Evolutionary conservation across 2,888 invertebrate genomes (phyloP).

Genomic region (Flexamia atlantica): DNA sequence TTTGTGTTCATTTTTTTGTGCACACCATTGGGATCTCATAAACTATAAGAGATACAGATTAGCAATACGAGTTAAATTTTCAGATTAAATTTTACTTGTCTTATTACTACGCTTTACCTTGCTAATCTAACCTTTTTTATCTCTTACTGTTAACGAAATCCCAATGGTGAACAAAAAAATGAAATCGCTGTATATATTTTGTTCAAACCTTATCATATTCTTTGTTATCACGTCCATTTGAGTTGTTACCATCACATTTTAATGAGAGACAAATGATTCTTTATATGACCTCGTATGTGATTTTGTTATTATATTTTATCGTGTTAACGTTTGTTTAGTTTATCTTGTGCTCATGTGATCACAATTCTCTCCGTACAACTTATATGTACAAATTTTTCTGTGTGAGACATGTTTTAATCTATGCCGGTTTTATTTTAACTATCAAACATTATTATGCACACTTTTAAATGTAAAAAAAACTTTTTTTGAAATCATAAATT

Average conservation of each 20-base stretch:
- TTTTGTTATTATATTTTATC: constrained; percentile 57
- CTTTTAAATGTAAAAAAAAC: constrained; percentile 35
- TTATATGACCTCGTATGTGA: constrained; percentile 22
- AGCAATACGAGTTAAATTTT: too few species aligned
- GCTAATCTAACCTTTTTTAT: too few species aligned
- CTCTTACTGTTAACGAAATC: too few species aligned
- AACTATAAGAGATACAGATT: too few species aligned
- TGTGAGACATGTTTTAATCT: constrained; percentile 34
- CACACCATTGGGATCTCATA: too few species aligned
- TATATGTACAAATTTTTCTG: constrained; percentile 38
- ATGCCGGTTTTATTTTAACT: constrained; percentile 35
- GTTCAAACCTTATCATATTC: constrained; percentile 40
- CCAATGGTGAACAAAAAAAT: too few species aligned
- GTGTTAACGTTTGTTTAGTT: constrained; percentile 56
- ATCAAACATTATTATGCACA: neutral
- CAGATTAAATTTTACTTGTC: too few species aligned
- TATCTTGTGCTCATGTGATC: constrained; percentile 25
- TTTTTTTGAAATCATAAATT: neutral
- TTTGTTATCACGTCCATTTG: constrained; percentile 40
- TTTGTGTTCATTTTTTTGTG: too few species aligned
- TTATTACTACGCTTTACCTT: too few species aligned
- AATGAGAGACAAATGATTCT: constrained; percentile 21
- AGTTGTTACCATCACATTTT: constrained; percentile 56
- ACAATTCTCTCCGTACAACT: constrained; percentile 41
- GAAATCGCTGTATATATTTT: too few species aligned